These are phyloP conservation scores for Miniopterus natalensis DNA, from an alignment of 2,113 vertebrate genomes.

Conservation along the genomic window DNA sequence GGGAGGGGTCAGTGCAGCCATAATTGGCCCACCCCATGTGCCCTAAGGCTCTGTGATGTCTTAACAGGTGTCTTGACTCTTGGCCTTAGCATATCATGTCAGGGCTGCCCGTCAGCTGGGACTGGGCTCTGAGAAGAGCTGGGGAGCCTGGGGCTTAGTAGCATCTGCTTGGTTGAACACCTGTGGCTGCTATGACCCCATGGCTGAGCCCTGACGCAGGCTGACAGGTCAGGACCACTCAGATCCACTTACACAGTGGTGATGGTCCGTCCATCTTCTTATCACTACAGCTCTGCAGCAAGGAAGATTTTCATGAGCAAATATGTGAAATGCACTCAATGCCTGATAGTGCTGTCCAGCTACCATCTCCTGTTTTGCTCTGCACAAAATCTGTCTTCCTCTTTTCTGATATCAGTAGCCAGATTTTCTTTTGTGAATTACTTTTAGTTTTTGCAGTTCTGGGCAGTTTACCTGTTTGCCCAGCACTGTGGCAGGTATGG, in stretches of 20 bases:
- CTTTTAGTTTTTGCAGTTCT: neutral
- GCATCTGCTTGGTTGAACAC: constrained; percentile 84
- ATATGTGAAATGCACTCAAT: neutral
- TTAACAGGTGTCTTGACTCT: constrained; percentile 57
- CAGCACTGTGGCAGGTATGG: neutral
- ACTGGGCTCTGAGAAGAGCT: constrained; percentile 57
- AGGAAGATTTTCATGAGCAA: neutral
- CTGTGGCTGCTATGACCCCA: constrained; percentile 84
- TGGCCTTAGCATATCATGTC: constrained; percentile 72
- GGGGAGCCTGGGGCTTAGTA: constrained; percentile 77
- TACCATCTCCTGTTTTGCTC: neutral
- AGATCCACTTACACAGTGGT: neutral
- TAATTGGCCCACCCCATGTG: constrained; percentile 39
- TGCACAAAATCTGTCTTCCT: neutral
- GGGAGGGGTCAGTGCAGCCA: constrained; percentile 45
- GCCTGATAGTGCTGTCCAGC: neutral
- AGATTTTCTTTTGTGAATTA: neutral
- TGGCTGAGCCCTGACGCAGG: neutral
- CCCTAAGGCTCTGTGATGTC: constrained; percentile 47
- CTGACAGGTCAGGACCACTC: neutral
- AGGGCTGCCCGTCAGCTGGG: constrained; percentile 75
- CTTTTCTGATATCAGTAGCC: neutral
- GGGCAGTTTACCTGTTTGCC: neutral
- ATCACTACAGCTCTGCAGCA: neutral
- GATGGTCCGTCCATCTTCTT: neutral